phyloP scores from a whole-genome alignment of 2,797 vertebrate species.

The Garrulus glandarius region DNA sequence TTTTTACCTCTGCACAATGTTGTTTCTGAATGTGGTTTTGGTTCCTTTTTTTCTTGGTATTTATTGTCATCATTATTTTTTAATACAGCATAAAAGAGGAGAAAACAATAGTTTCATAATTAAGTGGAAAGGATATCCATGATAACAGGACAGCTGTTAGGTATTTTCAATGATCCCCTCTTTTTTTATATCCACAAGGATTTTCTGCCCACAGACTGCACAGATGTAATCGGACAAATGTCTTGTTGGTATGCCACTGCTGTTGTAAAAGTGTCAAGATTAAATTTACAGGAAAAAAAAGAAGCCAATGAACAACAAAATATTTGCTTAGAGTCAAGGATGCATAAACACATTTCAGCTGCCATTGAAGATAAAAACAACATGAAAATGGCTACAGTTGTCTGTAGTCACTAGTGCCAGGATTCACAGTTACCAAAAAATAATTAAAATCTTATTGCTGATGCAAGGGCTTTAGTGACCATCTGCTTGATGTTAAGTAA shows the following conservation, averaged over 20 bases:
- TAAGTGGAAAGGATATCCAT: conserved; percentile 70
- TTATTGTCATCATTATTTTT: background rate
- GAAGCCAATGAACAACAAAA: background rate
- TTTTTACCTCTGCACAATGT: background rate
- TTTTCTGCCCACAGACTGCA: conserved; percentile 76
- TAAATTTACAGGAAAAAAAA: background rate
- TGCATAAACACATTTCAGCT: background rate
- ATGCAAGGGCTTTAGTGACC: background rate
- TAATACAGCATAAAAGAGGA: background rate
- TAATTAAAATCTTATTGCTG: background rate
- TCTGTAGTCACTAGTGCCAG: background rate
- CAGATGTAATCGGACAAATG: conserved; percentile 72
- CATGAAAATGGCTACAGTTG: background rate
- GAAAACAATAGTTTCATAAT: background rate
- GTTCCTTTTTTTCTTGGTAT: background rate
- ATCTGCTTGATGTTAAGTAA: background rate
- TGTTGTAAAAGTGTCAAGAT: conserved; percentile 73
- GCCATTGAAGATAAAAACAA: background rate
- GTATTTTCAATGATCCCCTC: conserved; percentile 81
- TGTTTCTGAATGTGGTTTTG: background rate
- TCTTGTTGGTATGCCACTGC: conserved; percentile 73
- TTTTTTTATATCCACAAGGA: conserved; percentile 78
- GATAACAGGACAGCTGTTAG: conserved; percentile 82
- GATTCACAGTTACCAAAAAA: background rate
- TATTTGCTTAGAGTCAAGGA: background rate